These are phyloP conservation scores for Uromys caudimaculatus DNA, from an alignment of 2,797 vertebrate genomes.

Conservation along the genomic window DNA sequence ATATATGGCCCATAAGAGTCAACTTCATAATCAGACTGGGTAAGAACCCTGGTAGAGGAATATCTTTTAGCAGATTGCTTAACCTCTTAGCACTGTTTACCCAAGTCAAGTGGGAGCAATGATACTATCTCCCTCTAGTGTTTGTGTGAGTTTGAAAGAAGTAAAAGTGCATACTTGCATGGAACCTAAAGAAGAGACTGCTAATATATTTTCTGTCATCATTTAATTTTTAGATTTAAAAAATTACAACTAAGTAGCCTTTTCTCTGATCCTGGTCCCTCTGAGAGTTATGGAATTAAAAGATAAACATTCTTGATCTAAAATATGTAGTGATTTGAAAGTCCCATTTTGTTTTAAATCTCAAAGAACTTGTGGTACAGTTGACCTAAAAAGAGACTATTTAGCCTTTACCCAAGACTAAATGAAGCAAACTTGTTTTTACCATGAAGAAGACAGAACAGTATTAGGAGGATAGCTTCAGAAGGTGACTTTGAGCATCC, in stretches of 20 bases:
- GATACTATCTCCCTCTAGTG: neutral
- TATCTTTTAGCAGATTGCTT: neutral
- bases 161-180: conserved; percentile 7
- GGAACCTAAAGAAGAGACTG: neutral
- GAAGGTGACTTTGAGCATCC: conserved; percentile 34
- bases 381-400: conserved; percentile 35
- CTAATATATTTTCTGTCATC: conserved; percentile 6
- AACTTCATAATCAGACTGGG: neutral
- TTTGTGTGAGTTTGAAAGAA: conserved; percentile 20
- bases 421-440: conserved; percentile 66
- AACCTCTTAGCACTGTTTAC: conserved; percentile 5
- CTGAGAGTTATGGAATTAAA: conserved; percentile 33
- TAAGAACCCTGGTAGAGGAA: neutral
- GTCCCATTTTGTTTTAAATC: conserved; percentile 49
- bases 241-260: conserved; percentile 51
- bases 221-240: conserved; percentile 43
- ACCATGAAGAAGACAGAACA: neutral
- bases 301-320: conserved; percentile 51
- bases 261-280: neutral
- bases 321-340: conserved; percentile 56
- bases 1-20: neutral
- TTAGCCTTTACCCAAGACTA: conserved; percentile 49
- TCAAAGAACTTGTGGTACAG: conserved; percentile 17
- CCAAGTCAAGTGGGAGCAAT: neutral
- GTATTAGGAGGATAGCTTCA: neutral